Evolutionary conservation across 1,140 invertebrate genomes (phyloP).

Genomic region (Cryptotermes secundus): DNA sequence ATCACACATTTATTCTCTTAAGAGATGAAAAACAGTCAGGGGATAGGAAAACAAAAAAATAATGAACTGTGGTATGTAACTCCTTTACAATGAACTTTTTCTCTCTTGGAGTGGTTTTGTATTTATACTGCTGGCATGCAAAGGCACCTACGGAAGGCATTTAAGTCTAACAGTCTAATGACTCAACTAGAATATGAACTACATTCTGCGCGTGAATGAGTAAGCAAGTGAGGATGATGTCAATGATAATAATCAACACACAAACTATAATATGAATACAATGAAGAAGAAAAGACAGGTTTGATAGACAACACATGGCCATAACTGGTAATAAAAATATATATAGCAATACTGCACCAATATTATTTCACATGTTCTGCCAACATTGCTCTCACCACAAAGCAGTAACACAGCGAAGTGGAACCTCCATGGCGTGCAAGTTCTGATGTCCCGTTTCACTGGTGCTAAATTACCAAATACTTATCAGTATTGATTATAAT

Average conservation of each 20-base stretch:
- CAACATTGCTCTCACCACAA: conserved; percentile 6
- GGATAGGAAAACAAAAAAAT: background rate
- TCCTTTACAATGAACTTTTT: conserved; percentile 10
- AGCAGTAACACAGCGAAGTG: conserved; percentile 21
- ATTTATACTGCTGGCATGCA: conserved; percentile 22
- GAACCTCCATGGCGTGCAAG: background rate
- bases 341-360: conserved; percentile 26
- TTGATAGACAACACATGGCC: conserved; percentile 23
- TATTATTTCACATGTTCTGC: conserved; percentile 26
- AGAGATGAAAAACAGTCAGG: conserved; percentile 1
- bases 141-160: conserved; percentile 31
- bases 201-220: conserved; percentile 20
- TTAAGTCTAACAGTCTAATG: conserved; percentile 22
- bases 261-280: conserved; percentile 23
- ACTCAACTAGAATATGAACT: conserved; percentile 23
- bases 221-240: background rate
- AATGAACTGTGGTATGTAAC: background rate
- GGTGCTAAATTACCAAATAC: conserved; percentile 21
- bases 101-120: background rate
- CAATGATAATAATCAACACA: conserved; percentile 21
- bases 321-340: conserved; percentile 31
- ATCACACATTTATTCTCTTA: conserved; percentile 17
- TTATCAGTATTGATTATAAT: background rate
- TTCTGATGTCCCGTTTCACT: conserved; percentile 7
- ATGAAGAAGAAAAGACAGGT: conserved; percentile 1